phyloP scores from a whole-genome alignment of 2,888 invertebrate species.

The Lepidocyrtoides sp. region DNA sequence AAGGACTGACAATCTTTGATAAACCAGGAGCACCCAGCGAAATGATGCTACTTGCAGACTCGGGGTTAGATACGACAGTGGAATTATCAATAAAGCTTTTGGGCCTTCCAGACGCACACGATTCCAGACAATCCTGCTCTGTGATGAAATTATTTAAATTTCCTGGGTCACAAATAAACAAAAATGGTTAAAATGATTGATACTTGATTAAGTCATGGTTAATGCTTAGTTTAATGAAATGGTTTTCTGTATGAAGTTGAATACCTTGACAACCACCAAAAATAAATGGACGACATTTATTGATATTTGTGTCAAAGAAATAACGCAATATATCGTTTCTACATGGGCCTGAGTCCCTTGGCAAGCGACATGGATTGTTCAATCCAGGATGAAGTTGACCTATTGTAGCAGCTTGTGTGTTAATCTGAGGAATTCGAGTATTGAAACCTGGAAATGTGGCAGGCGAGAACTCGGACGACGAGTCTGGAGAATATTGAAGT shows the following conservation, averaged over 20 bases:
- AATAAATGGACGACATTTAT: slow-evolving; percentile 84
- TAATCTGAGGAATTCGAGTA: slow-evolving; percentile 12
- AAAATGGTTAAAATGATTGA: not conserved
- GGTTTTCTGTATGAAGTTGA: too few relatives aligned
- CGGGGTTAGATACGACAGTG: slow-evolving; percentile 9
- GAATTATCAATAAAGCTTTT: slow-evolving; percentile 24
- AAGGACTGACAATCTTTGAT: slow-evolving; percentile 27
- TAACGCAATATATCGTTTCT: slow-evolving; percentile 83
- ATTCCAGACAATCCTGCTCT: slow-evolving; percentile 79
- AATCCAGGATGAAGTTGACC: slow-evolving; percentile 83
- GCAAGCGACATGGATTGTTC: slow-evolving; percentile 80
- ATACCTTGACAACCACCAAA: slow-evolving; percentile 84
- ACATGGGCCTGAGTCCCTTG: slow-evolving; percentile 84
- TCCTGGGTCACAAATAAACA: slow-evolving; percentile 56
- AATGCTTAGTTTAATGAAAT: too few relatives aligned
- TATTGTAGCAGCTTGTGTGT: slow-evolving; percentile 12
- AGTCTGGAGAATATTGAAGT: slow-evolving; percentile 83
- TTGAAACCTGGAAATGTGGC: slow-evolving; percentile 66
- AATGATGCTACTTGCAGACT: slow-evolving; percentile 60
- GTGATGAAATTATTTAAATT: slow-evolving; percentile 83
- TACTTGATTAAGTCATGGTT: too few relatives aligned
- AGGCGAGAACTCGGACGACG: slow-evolving; percentile 74
- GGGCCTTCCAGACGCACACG: slow-evolving; percentile 40
- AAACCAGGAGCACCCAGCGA: slow-evolving; percentile 32
- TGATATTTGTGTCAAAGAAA: slow-evolving; percentile 80